Evolutionary conservation across 2,888 invertebrate species (phyloP), one percentile per base, ranked within the genome.

Genomic region (Cephus pygmeus): DNA sequence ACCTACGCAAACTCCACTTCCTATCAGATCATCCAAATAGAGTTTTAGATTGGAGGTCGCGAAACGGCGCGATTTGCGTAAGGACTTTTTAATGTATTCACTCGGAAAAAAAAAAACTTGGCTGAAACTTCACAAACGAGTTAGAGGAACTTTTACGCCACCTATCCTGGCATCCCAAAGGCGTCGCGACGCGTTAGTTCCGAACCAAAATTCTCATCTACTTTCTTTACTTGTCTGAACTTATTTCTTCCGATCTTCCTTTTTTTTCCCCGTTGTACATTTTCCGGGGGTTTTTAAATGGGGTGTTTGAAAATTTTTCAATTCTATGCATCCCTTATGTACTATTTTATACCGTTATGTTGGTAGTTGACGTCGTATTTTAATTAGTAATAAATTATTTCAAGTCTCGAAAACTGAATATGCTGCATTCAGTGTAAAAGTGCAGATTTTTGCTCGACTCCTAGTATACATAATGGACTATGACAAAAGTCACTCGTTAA

Each of bases 21-120:
- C 83, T 85, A 87, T 88, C 87, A 81, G 86, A 89, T 87, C 85
- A 79, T 83, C 87, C 84, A 86, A 87, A 88, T 87, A 83, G 84
- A 85, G 84, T 87, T 86, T 85, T 82, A 83, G 85, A 88, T 88
- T 88, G 87, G 87, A 88, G 56, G 56, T 56, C 88, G 86, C 83
- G 76, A 83, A 85, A 81, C 76, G 82, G 80, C 80, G 82, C 71
- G 77, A 76, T 73, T 83, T 81, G 83, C 83, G 83, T 82, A 83
- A 81, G 81, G 85, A 85, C 82, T 85, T 85, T 85, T 87, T 85
- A 88, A 88, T 85, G 87, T 85, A 85, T 86, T 87, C 85, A 83
- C 71, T 83, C 79, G 83, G 82, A 82, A 85, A 87, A 84, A 30
- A 30, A 85, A 87, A 83, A 86, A 86, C 86, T 83, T 83, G 82